Percentiles rank a stretch among this genome's conserved stretches.
Evolutionary conservation across 2,888 invertebrate species (phyloP).

Genomic region (Villa cingulata): DNA sequence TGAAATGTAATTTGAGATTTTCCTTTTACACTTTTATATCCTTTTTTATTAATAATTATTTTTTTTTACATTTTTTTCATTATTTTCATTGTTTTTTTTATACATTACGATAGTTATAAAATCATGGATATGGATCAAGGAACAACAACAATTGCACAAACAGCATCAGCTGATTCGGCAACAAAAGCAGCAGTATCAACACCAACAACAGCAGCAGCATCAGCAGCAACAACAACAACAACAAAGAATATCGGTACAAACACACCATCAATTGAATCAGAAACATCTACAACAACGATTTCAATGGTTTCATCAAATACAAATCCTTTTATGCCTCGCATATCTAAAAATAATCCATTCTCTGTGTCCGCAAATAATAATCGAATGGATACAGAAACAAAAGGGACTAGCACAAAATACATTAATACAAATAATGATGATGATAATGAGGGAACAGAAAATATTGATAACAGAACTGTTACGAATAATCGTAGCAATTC

Average conservation of each 20-base stretch:
- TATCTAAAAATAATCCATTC: conserved; percentile 2
- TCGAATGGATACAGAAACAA: not conserved
- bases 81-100: not conserved
- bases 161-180: not conserved
- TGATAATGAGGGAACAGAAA: too few relatives aligned
- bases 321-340: not conserved
- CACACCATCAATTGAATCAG: not conserved
- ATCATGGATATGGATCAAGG: conserved; percentile 10
- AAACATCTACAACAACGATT: not conserved
- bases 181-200: not conserved
- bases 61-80: not conserved
- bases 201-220: not conserved
- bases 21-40: too few relatives aligned
- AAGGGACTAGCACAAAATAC: too few relatives aligned
- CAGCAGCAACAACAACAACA: not conserved
- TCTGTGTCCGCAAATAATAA: not conserved
- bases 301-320: not conserved
- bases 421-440: too few relatives aligned
- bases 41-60: too few relatives aligned
- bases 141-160: not conserved
- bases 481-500: too few relatives aligned
- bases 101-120: conserved; percentile 13
- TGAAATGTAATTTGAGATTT: too few relatives aligned
- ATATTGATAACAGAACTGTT: too few relatives aligned
- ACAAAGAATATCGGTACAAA: not conserved